Percentiles rank a stretch among this genome's conserved stretches.
Evolutionary conservation across 2,888 invertebrate genomes (phyloP).

Genomic region (Galeopsomyia nigrocyanea): DNA sequence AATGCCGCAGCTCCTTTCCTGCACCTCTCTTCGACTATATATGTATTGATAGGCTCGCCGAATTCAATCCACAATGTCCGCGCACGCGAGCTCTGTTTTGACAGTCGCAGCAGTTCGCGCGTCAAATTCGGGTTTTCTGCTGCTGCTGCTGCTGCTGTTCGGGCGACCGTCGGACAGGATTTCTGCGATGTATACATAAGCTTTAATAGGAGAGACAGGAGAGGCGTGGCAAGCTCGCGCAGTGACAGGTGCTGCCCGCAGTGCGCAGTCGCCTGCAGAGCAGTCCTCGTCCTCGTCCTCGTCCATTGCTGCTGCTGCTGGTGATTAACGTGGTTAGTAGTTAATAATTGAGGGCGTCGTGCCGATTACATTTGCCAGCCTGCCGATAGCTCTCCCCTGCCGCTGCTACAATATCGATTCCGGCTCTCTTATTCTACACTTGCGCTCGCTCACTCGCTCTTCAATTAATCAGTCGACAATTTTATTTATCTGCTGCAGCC

Average conservation of each 20-base stretch:
- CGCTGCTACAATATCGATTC: too few species aligned
- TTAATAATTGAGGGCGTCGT: slow-evolving; percentile 66
- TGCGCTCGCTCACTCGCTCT: not conserved
- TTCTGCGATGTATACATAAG: not conserved
- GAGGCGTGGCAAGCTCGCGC: slow-evolving; percentile 7
- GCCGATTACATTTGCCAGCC: slow-evolving; percentile 67
- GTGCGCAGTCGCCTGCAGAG: too few species aligned
- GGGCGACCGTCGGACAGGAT: slow-evolving; percentile 1
- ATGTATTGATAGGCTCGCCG: not conserved
- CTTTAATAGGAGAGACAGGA: not conserved
- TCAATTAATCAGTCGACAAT: slow-evolving; percentile 15
- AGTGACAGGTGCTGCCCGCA: slow-evolving; percentile 50
- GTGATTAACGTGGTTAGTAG: slow-evolving; percentile 67
- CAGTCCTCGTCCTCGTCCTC: too few species aligned
- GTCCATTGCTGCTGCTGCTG: slow-evolving; percentile 54
- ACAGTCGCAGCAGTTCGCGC: slow-evolving; percentile 27
- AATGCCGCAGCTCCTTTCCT: slow-evolving; percentile 24
- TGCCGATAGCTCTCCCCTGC: slow-evolving; percentile 28
- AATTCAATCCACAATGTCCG: not conserved
- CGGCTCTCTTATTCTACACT: not conserved
- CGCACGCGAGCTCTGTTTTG: not conserved
- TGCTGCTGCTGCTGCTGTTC: too few species aligned
- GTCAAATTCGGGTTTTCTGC: too few species aligned
- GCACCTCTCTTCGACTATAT: slow-evolving; percentile 27
- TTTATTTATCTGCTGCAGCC: not conserved